Conservation (phyloP, 2,797 vertebrate species). For the Lepilemur ruficaudatus region DNA sequence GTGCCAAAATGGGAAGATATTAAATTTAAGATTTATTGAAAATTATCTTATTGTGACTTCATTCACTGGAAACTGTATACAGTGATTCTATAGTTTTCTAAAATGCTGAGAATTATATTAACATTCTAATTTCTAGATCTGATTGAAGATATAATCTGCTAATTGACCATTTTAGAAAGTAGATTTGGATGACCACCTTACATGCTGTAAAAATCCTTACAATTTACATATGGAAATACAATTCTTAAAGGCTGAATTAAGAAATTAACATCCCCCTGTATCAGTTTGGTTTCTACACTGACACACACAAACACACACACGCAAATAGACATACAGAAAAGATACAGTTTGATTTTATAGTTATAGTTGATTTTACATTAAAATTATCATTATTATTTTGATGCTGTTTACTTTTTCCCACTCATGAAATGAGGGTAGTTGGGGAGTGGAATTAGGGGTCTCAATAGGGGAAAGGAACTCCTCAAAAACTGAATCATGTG, state of each 20-base stretch:
- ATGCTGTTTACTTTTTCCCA: not conserved
- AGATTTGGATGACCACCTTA: not conserved
- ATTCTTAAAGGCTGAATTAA: not conserved
- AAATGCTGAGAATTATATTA: not conserved
- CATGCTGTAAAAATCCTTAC: not conserved
- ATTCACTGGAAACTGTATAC: not conserved
- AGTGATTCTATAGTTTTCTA: not conserved
- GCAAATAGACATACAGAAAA: not conserved
- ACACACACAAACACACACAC: not conserved
- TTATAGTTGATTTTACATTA: not conserved
- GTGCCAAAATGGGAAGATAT: not conserved
- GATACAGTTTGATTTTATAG: not conserved
- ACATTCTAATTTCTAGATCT: not conserved
- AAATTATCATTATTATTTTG: not conserved
- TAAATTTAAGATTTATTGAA: not conserved
- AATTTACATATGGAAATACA: not conserved
- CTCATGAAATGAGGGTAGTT: not conserved
- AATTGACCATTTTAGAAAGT: not conserved
- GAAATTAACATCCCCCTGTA: not conserved
- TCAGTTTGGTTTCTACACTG: not conserved
- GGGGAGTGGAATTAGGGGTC: too few relatives aligned
- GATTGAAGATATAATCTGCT: not conserved
- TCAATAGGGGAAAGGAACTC: too few relatives aligned
- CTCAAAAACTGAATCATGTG: too few relatives aligned
- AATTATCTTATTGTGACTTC: not conserved